phyloP scores from a whole-genome alignment of 30 jellyfish, hydroid and myxozoan genomes.

The Morbakka virulenta region DNA sequence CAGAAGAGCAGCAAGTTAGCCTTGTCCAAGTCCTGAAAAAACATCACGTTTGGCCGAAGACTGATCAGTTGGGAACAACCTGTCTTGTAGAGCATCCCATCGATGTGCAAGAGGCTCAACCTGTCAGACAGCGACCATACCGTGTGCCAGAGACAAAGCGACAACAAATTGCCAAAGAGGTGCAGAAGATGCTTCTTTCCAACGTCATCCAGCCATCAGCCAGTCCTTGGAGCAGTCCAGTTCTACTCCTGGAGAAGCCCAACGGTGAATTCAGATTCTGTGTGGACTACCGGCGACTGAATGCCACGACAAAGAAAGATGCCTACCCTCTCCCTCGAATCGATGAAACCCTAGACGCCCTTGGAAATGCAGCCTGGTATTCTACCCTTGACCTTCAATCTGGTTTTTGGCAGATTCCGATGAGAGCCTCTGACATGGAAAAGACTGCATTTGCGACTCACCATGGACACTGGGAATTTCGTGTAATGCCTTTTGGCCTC shows the following conservation, averaged over 20 bases:
- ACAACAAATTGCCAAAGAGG: constrained; percentile 27
- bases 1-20: constrained; percentile 17
- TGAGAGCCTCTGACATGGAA: constrained; percentile 8
- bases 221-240: constrained; percentile 57
- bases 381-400: constrained; percentile 34
- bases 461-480: constrained; percentile 4
- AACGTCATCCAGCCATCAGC: constrained; percentile 38
- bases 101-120: constrained; percentile 48
- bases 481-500: constrained; percentile 28
- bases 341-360: constrained; percentile 39
- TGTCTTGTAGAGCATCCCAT: constrained; percentile 40
- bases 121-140: constrained; percentile 46
- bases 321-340: constrained; percentile 33
- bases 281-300: constrained; percentile 27
- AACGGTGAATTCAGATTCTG: constrained; percentile 43
- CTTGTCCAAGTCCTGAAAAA: constrained; percentile 18
- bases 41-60: constrained; percentile 28
- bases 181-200: constrained; percentile 41
- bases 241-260: constrained; percentile 29
- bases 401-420: constrained; percentile 52
- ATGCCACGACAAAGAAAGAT: constrained; percentile 19
- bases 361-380: constrained; percentile 40
- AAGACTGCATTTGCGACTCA: constrained; percentile 43
- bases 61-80: constrained; percentile 26
- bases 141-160: constrained; percentile 50